phyloP scores from a whole-genome alignment of 2,797 vertebrate species.

The Silurus aristotelis region DNA sequence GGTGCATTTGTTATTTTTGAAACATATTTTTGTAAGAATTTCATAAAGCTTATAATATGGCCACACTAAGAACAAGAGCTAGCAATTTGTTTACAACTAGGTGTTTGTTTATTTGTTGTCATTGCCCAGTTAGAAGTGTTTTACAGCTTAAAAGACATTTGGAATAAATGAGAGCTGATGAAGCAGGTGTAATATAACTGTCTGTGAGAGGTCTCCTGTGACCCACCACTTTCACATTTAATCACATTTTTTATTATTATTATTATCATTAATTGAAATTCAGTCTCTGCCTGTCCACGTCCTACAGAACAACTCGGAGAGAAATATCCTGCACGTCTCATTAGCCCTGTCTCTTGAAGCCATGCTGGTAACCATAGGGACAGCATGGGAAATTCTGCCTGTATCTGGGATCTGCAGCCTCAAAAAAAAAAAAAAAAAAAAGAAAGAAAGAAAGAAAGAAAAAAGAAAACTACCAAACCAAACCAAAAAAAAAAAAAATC shows the following conservation, averaged over 20 bases:
- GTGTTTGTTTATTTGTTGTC: background rate
- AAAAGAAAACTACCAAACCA: too few relatives aligned
- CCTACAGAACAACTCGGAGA: background rate
- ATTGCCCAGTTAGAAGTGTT: background rate
- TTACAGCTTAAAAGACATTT: background rate
- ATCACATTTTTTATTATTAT: background rate
- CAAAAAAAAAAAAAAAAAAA: background rate
- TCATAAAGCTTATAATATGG: too few relatives aligned
- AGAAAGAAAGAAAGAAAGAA: background rate
- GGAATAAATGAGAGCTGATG: background rate
- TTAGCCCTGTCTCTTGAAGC: slow-evolving; percentile 27
- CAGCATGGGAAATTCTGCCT: slow-evolving; percentile 30
- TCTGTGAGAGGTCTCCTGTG: background rate
- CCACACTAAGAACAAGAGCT: too few relatives aligned
- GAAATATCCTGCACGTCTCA: slow-evolving; percentile 21
- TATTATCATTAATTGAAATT: background rate
- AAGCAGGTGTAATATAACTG: background rate
- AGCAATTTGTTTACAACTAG: background rate
- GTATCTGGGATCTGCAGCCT: slow-evolving; percentile 14
- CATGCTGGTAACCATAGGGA: slow-evolving; percentile 29
- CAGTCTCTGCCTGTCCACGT: background rate
- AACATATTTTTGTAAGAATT: too few relatives aligned
- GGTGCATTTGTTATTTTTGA: too few relatives aligned
- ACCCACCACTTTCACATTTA: background rate
- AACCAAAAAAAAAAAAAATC: background rate